Base-by-base conservation (phyloP, 1,140 invertebrate species). In the Magallana ariakensis region DNA sequence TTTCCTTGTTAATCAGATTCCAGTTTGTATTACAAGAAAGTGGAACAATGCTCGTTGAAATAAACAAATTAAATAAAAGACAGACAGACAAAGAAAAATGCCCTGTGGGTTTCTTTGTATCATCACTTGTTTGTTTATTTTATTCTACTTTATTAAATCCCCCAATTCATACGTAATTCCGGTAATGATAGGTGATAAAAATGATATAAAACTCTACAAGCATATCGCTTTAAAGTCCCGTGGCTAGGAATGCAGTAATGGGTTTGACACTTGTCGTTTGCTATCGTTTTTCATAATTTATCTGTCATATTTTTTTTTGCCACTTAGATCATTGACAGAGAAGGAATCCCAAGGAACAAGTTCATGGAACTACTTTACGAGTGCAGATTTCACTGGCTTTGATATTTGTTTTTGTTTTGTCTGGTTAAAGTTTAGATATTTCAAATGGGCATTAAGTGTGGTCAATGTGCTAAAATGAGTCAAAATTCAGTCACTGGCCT, bases 241-340 rank as follows among this genome's bases (percentile, higher is more conserved):
- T 19, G 66, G 22, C 33, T 75, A 26, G 66, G 66, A 75, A 75
- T 75, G 66, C 66, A 75, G 33, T 22, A 75, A 75, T 75, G 66
- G 19, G 8, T 75, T 11, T 10, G 8, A 66, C 62, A 33, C 10
- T 75, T 26, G 66, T 75, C 66, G 66, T 75, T 60, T 60, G 58
- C 58, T 60, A 60, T 60, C n/a, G 58, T 60, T n/a, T 60, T 60
- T 75, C 66, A 26, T 75, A 75, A 75, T 75, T 75, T 75, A 75
- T 75, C 66, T 75, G 66, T 75, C 66, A 26, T 75, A 26, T 46
- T 75, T 22, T 75, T 75, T 22, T 19, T 11, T 13, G 66, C 33
- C 33, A 26, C 33, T 33, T 33, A 75, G 66, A 75, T 75, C 66
- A 75, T 75, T 26, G 66, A 26, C 66, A 33, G 66, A 26, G 66